Base-by-base conservation (phyloP, 2,888 invertebrate genomes). In the Lysandra coridon region DNA sequence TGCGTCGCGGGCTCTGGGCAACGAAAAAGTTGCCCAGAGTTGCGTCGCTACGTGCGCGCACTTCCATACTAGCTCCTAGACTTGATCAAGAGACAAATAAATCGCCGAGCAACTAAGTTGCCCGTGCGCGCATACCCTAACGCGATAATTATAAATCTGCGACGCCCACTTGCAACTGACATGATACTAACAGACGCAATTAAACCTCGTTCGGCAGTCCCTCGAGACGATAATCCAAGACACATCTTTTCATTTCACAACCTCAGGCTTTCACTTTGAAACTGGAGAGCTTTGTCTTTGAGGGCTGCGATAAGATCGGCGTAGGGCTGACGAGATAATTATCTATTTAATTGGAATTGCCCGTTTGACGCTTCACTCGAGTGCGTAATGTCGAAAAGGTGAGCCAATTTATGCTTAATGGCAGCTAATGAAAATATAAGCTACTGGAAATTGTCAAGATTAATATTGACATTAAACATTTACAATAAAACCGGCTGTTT, bases 281-380 rank as follows among this genome's bases (percentile, higher is more conserved):
- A 62, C 69, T 76, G 74, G 44, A 80, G 77, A 79, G 57, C 78
- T 76, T 62, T 79, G 78, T 76, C 80, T 81, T 80, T 81, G 80
- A 81, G 78, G 74, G 74, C 78, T 81, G 80, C 60, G 77, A 82
- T 80, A 78, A 81, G 64, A 78, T 78, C 78, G 77, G 69, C 78
- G 78, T 79, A 60, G 60, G 78, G 76, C 77, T 79, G 80, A 78
- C 73, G 78, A 81, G 79, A 83, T 81, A 81, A 83, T 83, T 83
- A 84, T 80, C 81, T 81, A 82, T 83, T 84, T 82, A 79, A 79
- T 73, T 79, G 79, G 74, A 79, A 79, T 74, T 79, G 60, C 37
- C 74, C 74, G 40, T 44, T 74, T 79, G 60, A 14, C 74, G 40
- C 60, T 79, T 57, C 57, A 74, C 53, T 79, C 60, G 73, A 79